phyloP scores from a whole-genome alignment of 1,140 invertebrate species.

The Ruditapes philippinarum region DNA sequence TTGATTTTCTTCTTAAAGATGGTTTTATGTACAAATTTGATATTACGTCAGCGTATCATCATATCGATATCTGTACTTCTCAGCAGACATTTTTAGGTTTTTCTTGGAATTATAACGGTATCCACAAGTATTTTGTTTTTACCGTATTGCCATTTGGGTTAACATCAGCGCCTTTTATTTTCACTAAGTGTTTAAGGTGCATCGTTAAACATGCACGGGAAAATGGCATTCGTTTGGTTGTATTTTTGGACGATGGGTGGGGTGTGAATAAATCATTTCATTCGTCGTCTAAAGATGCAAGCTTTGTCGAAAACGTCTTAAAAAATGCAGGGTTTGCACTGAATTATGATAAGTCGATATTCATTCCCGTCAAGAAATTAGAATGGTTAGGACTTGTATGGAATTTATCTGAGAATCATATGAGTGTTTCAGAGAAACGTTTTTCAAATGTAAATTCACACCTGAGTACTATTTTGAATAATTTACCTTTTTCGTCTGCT shows the following conservation, averaged over 20 bases:
- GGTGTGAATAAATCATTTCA: background rate
- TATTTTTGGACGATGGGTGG: constrained; percentile 62
- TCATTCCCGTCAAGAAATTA: background rate
- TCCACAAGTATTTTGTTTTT: constrained; percentile 55
- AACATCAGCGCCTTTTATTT: constrained; percentile 34
- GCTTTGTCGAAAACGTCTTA: background rate
- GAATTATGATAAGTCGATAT: constrained; percentile 49
- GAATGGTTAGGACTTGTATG: constrained; percentile 30
- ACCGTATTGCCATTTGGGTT: constrained; percentile 53
- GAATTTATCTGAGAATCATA: background rate
- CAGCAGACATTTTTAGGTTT: constrained; percentile 50
- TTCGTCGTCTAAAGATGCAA: background rate
- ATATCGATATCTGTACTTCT: background rate
- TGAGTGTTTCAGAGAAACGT: constrained; percentile 23
- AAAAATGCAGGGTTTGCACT: constrained; percentile 41
- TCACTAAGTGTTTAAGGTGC: constrained; percentile 50
- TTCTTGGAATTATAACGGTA: background rate
- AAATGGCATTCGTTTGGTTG: constrained; percentile 23
- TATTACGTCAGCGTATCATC: background rate
- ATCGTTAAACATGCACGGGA: constrained; percentile 50
- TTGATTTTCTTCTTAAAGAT: background rate
- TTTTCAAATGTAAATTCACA: background rate
- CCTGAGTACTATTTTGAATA: background rate
- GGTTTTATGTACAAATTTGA: constrained; percentile 9
- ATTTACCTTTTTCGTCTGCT: constrained; percentile 3